Percentiles rank a stretch among this genome's conserved stretches.
phyloP scores from a whole-genome alignment of 2,797 vertebrate genomes.

The Nothura maculosa region DNA sequence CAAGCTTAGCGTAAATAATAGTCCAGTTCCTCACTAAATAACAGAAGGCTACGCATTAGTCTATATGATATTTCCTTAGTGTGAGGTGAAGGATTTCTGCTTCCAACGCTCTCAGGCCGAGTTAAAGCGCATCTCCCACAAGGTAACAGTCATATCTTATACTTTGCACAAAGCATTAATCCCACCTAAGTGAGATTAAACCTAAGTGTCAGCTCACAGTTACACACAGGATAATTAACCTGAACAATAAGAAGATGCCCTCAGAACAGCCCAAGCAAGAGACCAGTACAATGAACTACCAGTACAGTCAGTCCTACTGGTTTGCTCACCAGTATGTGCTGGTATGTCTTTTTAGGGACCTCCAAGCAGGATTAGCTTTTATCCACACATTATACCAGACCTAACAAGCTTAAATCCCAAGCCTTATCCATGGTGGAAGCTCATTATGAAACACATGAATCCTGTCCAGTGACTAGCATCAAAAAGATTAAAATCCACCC shows the following conservation, averaged over 20 bases:
- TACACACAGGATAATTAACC: fast-evolving
- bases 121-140: neutral
- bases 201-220: neutral
- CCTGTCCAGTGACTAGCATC: neutral
- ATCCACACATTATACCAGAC: neutral
- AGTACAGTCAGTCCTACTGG: neutral
- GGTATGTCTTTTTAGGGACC: neutral
- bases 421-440: neutral
- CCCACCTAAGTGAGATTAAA: neutral
- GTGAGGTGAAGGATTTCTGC: neutral
- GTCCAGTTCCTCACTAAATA: neutral
- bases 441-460: neutral
- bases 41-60: neutral
- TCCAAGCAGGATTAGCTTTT: neutral
- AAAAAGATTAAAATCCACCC: constrained; percentile 8
- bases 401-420: constrained; percentile 22
- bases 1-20: neutral
- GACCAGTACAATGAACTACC: neutral
- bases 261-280: neutral
- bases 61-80: neutral
- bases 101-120: neutral
- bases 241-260: neutral
- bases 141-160: neutral
- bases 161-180: neutral
- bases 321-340: neutral